phyloP scores from a whole-genome alignment of 2,797 vertebrate genomes.

The Sylvia borin region DNA sequence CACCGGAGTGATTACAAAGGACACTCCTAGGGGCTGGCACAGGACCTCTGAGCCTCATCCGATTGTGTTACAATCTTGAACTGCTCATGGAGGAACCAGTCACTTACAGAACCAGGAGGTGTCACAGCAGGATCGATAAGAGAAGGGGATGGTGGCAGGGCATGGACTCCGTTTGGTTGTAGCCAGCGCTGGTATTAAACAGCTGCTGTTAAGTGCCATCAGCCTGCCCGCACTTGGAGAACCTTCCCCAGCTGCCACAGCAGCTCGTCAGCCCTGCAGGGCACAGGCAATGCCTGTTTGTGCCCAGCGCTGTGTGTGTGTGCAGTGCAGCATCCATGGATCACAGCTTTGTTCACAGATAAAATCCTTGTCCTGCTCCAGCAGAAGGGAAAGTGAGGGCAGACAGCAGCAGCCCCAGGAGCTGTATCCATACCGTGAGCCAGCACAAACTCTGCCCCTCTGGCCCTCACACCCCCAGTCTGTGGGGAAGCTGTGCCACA shows the following conservation, averaged over 20 bases:
- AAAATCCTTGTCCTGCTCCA: not conserved
- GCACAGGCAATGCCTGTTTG: not conserved
- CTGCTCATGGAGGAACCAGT: not conserved
- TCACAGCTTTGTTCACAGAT: not conserved
- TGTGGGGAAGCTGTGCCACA: not conserved
- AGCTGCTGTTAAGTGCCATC: not conserved
- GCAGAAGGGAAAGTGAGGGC: not conserved
- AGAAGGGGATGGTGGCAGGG: not conserved
- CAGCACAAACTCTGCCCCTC: not conserved
- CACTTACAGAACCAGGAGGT: not conserved
- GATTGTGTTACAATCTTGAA: not conserved
- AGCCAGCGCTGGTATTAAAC: not conserved
- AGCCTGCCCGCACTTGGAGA: fast-evolving
- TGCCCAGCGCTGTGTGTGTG: not conserved
- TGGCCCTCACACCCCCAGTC: not conserved
- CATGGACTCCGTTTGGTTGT: not conserved
- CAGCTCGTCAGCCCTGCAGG: fast-evolving
- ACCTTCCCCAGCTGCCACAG: fast-evolving
- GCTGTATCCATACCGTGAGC: fast-evolving
- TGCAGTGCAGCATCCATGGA: not conserved
- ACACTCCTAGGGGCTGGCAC: not conserved
- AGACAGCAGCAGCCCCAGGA: not conserved
- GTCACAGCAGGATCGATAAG: not conserved
- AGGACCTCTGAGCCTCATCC: not conserved
- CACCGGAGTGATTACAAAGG: not conserved